Conservation (phyloP, 35 echinoderm and acorn worm genomes). For the Antedon bifida region DNA sequence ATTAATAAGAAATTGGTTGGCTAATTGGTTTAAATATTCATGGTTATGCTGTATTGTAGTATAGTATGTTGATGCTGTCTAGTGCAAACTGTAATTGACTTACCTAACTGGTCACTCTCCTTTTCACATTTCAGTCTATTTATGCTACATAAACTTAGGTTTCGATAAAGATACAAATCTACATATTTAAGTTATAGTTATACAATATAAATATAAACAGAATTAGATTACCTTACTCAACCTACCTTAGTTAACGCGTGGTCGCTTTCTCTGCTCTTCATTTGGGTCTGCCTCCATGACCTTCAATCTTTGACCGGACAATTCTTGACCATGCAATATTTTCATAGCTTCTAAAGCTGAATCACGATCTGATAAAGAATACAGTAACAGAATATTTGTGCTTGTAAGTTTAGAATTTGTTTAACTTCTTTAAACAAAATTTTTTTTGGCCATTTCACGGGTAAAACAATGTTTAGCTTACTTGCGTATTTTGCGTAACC, state of each 20-base stretch:
- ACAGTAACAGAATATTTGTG: background rate
- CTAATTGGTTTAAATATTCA: too few relatives aligned
- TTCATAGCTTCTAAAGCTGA: constrained; percentile 61
- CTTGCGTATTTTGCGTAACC: constrained; percentile 76
- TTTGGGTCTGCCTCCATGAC: constrained; percentile 62
- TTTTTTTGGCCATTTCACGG: background rate
- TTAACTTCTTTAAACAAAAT: background rate
- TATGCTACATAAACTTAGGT: too few relatives aligned
- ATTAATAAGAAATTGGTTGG: too few relatives aligned
- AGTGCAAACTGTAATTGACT: too few relatives aligned
- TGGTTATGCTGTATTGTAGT: too few relatives aligned
- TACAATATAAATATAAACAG: too few relatives aligned
- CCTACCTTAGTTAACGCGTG: constrained; percentile 6
- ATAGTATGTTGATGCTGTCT: too few relatives aligned
- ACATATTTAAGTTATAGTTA: too few relatives aligned
- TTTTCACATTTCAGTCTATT: too few relatives aligned
- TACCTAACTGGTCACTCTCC: too few relatives aligned
- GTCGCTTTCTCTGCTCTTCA: constrained; percentile 21
- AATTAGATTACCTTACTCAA: background rate
- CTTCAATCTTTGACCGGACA: constrained; percentile 41
- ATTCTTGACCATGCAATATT: constrained; percentile 49
- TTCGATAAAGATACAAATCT: too few relatives aligned
- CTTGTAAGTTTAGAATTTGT: background rate
- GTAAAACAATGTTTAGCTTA: background rate
- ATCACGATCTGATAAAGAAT: constrained; percentile 19